Evolutionary conservation across 1,140 invertebrate genomes (phyloP), one percentile per base, ranked within the genome.

Genomic region (Phymastichus coffea): DNA sequence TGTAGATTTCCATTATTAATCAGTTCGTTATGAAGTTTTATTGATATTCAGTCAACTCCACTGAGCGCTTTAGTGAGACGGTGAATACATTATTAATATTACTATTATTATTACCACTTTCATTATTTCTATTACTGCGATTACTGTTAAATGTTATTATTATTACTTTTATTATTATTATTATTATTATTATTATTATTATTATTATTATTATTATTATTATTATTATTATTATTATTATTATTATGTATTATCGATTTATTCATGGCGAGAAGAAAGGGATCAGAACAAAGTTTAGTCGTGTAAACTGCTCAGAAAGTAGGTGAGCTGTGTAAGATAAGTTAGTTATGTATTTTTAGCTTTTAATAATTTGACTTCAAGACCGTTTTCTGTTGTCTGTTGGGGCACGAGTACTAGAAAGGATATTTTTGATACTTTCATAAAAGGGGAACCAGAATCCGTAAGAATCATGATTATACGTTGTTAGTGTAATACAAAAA

Each of bases 391-490:
- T 69, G 71, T 78, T 77, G 68, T 76, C 64, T 73, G 75, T 76
- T 77, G 72, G 69, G 67, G 68, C 67, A 72, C 67, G 70, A 73
- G 70, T 70, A 75, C 68, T 76, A 77, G 74, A 79, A 76, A 76
- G 77, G 75, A 81, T 81, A 81, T 81, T 81, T 81, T 81, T 81
- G 79, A 80, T 81, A 81, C 79, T 80, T 81, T 81, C 79, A 81
- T 81, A 81, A 79, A 76, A 67, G 65, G 66, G 65, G 69, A 70
- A 67, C 66, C 61, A 68, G 55, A 63, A 74, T 70, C 63, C 20
- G 41, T 17, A 12, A 52, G 40, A 59, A n/a, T 52, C 47, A 15
- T 26, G 26, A 52, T 38, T 22, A 26, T 20, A 52, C 23, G 15
- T 6, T 14, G 19, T 25, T 53, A 30, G 25, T 53, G 25, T 4